phyloP scores from a whole-genome alignment of 2,113 vertebrate species.

The Canis aureus region DNA sequence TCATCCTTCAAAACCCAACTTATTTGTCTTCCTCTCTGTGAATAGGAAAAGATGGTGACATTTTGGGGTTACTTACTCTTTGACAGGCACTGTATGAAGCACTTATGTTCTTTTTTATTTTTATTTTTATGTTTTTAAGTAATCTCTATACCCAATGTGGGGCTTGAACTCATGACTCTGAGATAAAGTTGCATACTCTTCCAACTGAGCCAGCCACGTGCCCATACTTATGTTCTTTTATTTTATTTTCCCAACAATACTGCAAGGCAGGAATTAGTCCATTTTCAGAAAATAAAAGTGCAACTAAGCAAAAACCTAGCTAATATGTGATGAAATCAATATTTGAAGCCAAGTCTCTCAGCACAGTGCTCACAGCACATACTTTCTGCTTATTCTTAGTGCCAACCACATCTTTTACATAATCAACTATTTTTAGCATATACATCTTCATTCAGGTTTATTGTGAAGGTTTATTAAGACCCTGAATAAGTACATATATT shows the following conservation, averaged over 20 bases:
- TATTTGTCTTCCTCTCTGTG: neutral
- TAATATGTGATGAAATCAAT: neutral
- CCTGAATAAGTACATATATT: neutral
- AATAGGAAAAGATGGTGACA: neutral
- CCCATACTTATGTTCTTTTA: neutral
- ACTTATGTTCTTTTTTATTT: neutral
- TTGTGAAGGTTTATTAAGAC: neutral
- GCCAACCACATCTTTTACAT: neutral
- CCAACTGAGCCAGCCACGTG: neutral
- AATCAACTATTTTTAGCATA: neutral
- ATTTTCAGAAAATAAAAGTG: neutral
- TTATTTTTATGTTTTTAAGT: neutral
- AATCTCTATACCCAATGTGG: neutral
- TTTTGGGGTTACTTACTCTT: neutral
- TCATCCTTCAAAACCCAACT: constrained; percentile 14
- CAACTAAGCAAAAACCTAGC: neutral
- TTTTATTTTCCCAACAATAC: neutral
- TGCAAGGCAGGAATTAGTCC: neutral
- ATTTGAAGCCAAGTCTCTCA: neutral
- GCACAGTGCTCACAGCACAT: neutral
- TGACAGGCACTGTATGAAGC: neutral
- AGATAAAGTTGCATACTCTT: neutral
- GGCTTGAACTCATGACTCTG: neutral
- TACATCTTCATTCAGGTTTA: neutral
- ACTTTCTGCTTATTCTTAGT: neutral